Conservation (phyloP, 2,797 vertebrate genomes). For the Emydoidea blandingii region DNA sequence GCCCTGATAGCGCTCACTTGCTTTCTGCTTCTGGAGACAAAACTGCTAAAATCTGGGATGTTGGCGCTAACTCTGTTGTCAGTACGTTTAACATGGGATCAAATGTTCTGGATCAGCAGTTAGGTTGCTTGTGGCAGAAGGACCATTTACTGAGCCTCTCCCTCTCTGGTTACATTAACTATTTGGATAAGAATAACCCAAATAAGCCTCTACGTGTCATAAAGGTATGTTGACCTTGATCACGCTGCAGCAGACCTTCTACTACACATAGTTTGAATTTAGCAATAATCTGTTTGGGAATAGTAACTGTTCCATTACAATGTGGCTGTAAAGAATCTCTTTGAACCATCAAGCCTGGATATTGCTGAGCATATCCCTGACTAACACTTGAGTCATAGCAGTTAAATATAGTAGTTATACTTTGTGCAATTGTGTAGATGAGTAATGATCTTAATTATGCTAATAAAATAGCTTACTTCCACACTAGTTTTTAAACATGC, state of each 20-base stretch:
- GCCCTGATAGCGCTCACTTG: conserved; percentile 90
- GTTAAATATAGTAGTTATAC: neutral
- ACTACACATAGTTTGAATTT: neutral
- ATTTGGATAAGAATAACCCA: conserved; percentile 96
- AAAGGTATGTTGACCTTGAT: conserved; percentile 85
- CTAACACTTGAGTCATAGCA: neutral
- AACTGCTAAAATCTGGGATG: conserved; percentile 97
- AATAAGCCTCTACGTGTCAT: conserved; percentile 88
- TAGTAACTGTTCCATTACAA: neutral
- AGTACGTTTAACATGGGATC: conserved; percentile 93
- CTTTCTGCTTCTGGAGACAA: conserved; percentile 98
- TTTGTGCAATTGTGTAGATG: neutral
- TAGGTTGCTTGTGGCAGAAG: conserved; percentile 98
- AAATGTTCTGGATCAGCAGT: conserved; percentile 92
- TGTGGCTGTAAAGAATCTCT: neutral
- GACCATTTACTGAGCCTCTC: conserved; percentile 92
- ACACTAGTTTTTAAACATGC: neutral
- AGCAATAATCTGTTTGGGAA: neutral
- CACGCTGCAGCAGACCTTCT: neutral
- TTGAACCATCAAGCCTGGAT: neutral
- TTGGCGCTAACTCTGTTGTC: conserved; percentile 85
- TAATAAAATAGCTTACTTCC: neutral
- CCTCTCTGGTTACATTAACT: conserved; percentile 96
- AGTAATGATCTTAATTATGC: neutral
- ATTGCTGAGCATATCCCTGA: neutral